Conservation (phyloP, 2,797 vertebrate species). For the Rhabdomys pumilio region DNA sequence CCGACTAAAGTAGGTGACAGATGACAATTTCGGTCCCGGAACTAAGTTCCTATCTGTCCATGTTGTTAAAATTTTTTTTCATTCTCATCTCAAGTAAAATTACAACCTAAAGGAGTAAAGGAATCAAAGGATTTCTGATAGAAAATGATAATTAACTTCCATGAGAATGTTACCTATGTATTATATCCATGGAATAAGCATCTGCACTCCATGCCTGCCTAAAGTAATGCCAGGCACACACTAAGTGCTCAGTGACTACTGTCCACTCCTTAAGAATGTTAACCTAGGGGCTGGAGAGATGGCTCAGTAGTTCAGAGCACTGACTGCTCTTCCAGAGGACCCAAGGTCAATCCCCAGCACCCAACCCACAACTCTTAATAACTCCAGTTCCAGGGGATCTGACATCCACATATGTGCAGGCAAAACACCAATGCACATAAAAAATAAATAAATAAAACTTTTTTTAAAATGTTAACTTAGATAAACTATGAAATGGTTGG, state of each 20-base stretch:
- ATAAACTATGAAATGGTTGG: neutral
- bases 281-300: neutral
- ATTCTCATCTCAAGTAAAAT: neutral
- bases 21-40: neutral
- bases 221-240: neutral
- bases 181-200: neutral
- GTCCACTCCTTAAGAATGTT: neutral
- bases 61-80: neutral
- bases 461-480: neutral
- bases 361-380: neutral
- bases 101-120: slow-evolving; percentile 20
- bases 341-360: neutral
- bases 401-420: neutral
- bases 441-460: neutral
- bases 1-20: slow-evolving; percentile 78
- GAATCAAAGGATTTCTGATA: neutral
- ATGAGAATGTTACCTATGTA: neutral
- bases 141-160: neutral
- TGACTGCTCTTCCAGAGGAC: neutral
- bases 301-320: neutral
- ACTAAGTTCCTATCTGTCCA: neutral
- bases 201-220: neutral
- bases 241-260: neutral
- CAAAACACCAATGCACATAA: neutral
- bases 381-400: neutral